These are phyloP conservation scores for Psilopsiagon aymara DNA, from an alignment of 2,113 vertebrate species.

Conservation along the genomic window DNA sequence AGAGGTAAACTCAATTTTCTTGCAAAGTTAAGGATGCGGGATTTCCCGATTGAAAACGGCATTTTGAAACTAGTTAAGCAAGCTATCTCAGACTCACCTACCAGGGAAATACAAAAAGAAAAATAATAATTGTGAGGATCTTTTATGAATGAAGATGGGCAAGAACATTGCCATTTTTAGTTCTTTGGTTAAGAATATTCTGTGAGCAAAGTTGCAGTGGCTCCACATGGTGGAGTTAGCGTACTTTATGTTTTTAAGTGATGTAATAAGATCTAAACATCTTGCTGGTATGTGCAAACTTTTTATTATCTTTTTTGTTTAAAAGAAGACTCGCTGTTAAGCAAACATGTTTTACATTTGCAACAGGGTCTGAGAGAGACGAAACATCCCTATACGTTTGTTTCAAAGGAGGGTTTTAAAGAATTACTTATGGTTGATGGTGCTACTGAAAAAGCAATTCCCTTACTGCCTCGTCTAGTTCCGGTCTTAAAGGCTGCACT, in stretches of 20 bases:
- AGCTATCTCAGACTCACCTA: neutral
- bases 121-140: neutral
- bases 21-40: neutral
- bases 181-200: neutral
- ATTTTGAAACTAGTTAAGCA: neutral
- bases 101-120: neutral
- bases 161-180: neutral
- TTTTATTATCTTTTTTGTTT: neutral
- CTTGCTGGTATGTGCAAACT: neutral
- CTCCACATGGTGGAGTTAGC: slow-evolving; percentile 69
- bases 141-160: neutral
- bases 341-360: neutral
- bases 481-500: slow-evolving; percentile 79
- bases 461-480: slow-evolving; percentile 77
- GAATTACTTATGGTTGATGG: slow-evolving; percentile 76
- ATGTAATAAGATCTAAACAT: neutral
- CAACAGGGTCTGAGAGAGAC: slow-evolving; percentile 82
- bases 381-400: slow-evolving; percentile 82
- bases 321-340: neutral
- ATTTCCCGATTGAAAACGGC: neutral
- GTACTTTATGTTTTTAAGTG: slow-evolving; percentile 46
- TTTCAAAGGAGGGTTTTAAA: slow-evolving; percentile 83
- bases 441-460: slow-evolving; percentile 77
- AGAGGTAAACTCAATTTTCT: slow-evolving; percentile 73
- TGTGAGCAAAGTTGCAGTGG: neutral